Evolutionary conservation across 1,140 invertebrate genomes (phyloP), one percentile per base, ranked within the genome.

Genomic region (Lepidurus couesii): DNA sequence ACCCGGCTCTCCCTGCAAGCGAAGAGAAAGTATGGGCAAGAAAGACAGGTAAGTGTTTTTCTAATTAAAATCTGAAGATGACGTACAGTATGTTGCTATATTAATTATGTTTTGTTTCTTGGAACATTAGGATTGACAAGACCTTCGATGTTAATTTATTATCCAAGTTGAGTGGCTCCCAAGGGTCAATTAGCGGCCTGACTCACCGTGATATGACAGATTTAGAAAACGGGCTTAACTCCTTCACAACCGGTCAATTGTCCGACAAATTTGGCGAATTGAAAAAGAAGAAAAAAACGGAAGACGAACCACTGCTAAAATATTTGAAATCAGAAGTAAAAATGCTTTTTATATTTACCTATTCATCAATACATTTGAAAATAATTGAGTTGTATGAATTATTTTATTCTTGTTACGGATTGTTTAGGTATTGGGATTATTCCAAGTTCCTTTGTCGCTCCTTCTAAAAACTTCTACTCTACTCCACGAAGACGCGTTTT

Each of bases 391-490:
- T 42, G 13, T 45, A 43, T 10, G 44, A 79, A 78, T 79, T 10
- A 80, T 80, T 80, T 80, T 73, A 44, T 10, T 21, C 34, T 42
- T 75, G 11, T 79, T 79, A 34, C 34, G 34, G 34, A 45, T 47
- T 77, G 80, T 81, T 65, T 82, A 92, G 88, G 91, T 93, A 9
- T 90, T 91, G 80, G 92, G 93, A 79, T 89, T 96, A 16, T 97
- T 97, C 82, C 96, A 98, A 84, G 90, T 92, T 75, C 94, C 96
- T 0, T 84, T 99, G 73, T 94, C 95, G 0, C 89, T 92, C 1
- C 84, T 99, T 74, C 89, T 96, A 0, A 99, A 99, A 88, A 94
- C 95, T 5, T 94, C 95, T 0, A 93, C 96, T 0, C 91, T 97
- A 2, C 88, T 99, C 82, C 88, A 89, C 10, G 95, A 96, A 82